These are phyloP conservation scores for Indicator maculatus DNA, from an alignment of 2,113 vertebrate genomes.

Conservation along the genomic window DNA sequence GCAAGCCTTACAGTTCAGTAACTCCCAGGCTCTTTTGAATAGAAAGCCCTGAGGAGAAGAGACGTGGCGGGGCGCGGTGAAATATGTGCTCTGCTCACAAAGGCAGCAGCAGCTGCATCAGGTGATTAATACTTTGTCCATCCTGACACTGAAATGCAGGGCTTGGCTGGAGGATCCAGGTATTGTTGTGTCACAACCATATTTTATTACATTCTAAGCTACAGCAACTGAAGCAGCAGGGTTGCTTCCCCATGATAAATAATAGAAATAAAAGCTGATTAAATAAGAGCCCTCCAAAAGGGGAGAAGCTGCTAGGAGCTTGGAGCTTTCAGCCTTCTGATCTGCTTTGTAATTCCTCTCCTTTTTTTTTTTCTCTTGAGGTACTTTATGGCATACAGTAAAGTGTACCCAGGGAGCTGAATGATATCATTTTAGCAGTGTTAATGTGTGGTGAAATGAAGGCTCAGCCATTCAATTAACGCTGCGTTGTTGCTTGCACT, in stretches of 20 bases:
- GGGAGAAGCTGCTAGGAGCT: neutral
- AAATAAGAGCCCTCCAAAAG: constrained; percentile 44
- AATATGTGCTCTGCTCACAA: constrained; percentile 46
- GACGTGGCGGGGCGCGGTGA: constrained; percentile 26
- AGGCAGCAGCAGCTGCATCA: neutral
- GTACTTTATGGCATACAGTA: neutral
- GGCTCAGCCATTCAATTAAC: constrained; percentile 27
- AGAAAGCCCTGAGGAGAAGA: constrained; percentile 48
- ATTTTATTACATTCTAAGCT: constrained; percentile 5
- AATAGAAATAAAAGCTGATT: constrained; percentile 63
- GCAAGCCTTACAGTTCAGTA: constrained; percentile 44
- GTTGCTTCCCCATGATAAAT: constrained; percentile 31
- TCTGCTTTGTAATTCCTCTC: constrained; percentile 35
- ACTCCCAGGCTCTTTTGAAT: constrained; percentile 50
- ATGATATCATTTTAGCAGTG: neutral
- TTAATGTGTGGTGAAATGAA: constrained; percentile 31
- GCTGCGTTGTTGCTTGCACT: neutral
- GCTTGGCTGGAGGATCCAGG: neutral
- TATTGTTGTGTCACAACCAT: neutral
- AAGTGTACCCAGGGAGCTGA: constrained; percentile 15
- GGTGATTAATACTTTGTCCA: constrained; percentile 26
- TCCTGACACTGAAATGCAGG: constrained; percentile 26
- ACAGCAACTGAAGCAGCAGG: neutral
- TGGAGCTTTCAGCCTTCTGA: constrained; percentile 23
- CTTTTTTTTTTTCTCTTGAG: neutral